These are phyloP conservation scores for Bubo bubo DNA, from an alignment of 2,113 vertebrate species.

Conservation along the genomic window DNA sequence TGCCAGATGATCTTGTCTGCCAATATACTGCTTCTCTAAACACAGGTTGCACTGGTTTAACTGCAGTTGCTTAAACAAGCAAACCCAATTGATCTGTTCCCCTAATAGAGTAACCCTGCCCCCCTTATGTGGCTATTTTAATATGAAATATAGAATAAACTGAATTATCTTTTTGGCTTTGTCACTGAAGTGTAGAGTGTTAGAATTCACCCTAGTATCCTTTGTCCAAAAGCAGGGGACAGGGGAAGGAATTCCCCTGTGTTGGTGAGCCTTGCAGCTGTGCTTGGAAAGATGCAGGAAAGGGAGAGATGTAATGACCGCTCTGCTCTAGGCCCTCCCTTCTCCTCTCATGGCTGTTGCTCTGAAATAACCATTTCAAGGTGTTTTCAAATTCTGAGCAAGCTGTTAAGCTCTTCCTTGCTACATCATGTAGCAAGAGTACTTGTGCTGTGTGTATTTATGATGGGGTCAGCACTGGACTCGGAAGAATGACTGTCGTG, in stretches of 20 bases:
- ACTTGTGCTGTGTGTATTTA: not conserved
- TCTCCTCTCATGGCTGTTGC: not conserved
- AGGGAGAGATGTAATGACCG: not conserved
- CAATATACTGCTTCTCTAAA: not conserved
- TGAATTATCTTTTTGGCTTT: not conserved
- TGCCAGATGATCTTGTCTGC: not conserved
- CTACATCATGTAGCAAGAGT: not conserved
- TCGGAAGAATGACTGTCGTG: not conserved
- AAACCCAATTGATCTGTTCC: not conserved
- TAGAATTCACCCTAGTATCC: not conserved
- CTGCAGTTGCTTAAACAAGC: slow-evolving; percentile 3
- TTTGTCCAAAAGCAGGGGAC: not conserved
- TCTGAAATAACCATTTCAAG: not conserved
- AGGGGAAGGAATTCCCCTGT: not conserved
- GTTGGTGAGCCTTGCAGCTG: not conserved
- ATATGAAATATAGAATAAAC: not conserved
- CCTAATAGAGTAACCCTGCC: not conserved
- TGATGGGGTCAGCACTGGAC: not conserved
- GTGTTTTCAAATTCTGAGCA: not conserved
- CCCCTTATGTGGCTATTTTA: not conserved
- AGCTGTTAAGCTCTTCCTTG: not conserved
- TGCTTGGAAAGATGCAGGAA: not conserved
- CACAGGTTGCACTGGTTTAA: not conserved
- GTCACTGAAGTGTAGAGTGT: not conserved
- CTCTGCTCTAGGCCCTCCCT: not conserved